A percentile compares a stretch with the other conserved stretches of the same genome.
Evolutionary conservation across 2,797 vertebrate genomes (phyloP).

Genomic region (Chelon labrosus): DNA sequence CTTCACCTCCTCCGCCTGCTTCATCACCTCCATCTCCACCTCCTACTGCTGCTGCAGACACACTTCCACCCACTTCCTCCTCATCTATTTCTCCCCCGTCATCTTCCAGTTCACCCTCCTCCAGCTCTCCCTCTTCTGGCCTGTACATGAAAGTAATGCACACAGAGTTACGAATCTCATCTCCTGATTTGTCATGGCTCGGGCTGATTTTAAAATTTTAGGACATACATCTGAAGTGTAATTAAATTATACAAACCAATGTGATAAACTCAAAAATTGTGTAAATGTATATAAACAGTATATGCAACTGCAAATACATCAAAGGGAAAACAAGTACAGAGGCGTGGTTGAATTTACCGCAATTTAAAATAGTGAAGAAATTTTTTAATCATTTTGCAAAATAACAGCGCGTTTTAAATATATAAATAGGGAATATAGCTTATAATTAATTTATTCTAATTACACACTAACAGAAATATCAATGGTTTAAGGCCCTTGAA

Average conservation of each 20-base stretch:
- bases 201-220: background rate
- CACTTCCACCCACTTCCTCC: constrained; percentile 78
- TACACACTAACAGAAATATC: too few species aligned
- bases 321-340: constrained; percentile 47
- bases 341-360: background rate
- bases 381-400: background rate
- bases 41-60: constrained; percentile 54
- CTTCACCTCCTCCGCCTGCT: constrained; percentile 62
- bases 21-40: constrained; percentile 76
- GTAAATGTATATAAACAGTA: background rate
- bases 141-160: constrained; percentile 62
- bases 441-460: background rate
- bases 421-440: background rate
- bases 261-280: background rate
- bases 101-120: constrained; percentile 95
- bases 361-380: background rate
- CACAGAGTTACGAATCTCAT: constrained; percentile 7
- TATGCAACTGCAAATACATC: background rate
- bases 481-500: background rate
- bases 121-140: constrained; percentile 93
- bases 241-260: background rate
- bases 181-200: background rate
- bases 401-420: background rate
- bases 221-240: too few species aligned
- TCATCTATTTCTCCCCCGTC: constrained; percentile 89